phyloP scores from a whole-genome alignment of 2,113 vertebrate species.

The Caranx ignobilis region DNA sequence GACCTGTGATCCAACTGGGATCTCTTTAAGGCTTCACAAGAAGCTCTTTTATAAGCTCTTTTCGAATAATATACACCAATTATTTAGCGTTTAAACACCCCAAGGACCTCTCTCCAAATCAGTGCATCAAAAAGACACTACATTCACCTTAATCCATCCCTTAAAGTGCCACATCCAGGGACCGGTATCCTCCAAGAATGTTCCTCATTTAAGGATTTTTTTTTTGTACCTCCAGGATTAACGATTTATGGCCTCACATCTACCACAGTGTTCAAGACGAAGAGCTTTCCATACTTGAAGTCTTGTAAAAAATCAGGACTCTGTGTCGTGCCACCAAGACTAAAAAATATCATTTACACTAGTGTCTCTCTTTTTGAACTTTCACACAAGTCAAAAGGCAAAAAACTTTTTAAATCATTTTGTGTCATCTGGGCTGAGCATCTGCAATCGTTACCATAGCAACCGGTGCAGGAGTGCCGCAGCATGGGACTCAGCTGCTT shows the following conservation, averaged over 20 bases:
- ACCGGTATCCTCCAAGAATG: too few species aligned
- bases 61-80: background rate
- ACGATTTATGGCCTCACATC: background rate
- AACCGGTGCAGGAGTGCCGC: constrained; percentile 48
- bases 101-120: background rate
- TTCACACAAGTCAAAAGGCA: background rate
- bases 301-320: background rate
- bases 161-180: background rate
- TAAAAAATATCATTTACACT: background rate
- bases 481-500: constrained; percentile 88
- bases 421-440: background rate
- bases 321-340: background rate
- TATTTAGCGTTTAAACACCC: background rate
- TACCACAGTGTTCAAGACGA: background rate
- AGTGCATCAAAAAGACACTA: background rate
- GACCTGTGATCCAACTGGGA: too few species aligned
- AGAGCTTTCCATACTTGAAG: background rate
- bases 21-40: too few species aligned
- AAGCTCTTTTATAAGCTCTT: background rate
- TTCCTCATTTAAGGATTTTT: too few species aligned
- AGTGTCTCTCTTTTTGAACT: background rate
- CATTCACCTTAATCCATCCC: background rate
- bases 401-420: background rate
- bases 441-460: background rate
- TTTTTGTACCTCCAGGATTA: background rate